phyloP scores from a whole-genome alignment of 2,113 vertebrate genomes.

The Trematocara zebra region DNA sequence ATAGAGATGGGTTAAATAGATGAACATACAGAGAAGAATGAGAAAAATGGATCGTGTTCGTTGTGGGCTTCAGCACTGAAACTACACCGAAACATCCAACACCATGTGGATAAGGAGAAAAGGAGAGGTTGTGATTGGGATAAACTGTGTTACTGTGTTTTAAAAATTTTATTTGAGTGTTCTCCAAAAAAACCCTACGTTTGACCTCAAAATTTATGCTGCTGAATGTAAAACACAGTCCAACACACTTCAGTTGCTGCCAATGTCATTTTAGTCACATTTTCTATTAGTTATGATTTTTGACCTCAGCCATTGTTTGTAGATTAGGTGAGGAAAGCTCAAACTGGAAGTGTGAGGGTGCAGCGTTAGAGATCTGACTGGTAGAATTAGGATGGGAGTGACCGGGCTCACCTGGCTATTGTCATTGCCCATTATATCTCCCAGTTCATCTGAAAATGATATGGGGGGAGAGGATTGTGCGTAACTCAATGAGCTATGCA shows the following conservation, averaged over 20 bases:
- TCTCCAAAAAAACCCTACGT: fast-evolving
- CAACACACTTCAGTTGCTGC: neutral
- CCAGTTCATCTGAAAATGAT: constrained; percentile 28
- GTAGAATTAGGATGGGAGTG: neutral
- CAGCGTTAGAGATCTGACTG: neutral
- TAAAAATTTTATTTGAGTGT: neutral
- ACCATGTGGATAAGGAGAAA: neutral
- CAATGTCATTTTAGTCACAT: neutral
- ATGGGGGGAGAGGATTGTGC: constrained; percentile 10
- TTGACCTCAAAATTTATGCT: neutral
- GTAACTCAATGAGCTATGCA: constrained; percentile 44
- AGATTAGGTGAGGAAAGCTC: neutral
- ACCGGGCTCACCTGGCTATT: constrained; percentile 40
- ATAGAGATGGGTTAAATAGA: neutral
- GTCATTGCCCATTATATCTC: constrained; percentile 10
- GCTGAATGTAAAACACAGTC: neutral
- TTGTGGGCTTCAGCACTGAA: neutral
- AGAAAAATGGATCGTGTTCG: neutral
- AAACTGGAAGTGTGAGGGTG: neutral
- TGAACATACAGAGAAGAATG: neutral
- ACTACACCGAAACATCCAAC: neutral
- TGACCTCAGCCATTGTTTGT: neutral
- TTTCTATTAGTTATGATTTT: neutral
- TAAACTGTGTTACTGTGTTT: neutral
- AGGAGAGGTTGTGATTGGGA: neutral